A percentile compares a stretch with the other conserved stretches of the same genome.
phyloP scores from a whole-genome alignment of 2,113 vertebrate species.

The Ariopsis seemanni region DNA sequence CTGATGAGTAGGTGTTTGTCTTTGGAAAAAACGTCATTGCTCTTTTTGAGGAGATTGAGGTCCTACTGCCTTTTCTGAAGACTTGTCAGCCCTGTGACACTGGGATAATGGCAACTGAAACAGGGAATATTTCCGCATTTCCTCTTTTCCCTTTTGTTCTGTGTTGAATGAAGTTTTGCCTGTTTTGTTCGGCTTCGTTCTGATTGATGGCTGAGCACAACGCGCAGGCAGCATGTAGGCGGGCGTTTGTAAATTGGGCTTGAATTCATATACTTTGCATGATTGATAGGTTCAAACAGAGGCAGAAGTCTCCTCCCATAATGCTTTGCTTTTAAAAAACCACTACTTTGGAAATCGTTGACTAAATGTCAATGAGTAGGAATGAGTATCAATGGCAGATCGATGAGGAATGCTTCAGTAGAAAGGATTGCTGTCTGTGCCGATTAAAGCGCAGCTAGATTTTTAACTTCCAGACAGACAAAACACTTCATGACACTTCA shows the following conservation, averaged over 20 bases:
- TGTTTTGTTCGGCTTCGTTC: slow-evolving; percentile 9
- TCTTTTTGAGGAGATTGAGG: not conserved
- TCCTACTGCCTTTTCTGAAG: not conserved
- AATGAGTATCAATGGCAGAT: slow-evolving; percentile 5
- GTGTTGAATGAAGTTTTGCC: slow-evolving; percentile 19
- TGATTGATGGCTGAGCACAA: slow-evolving; percentile 17
- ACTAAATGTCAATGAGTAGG: slow-evolving; percentile 13
- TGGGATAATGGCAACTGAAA: slow-evolving; percentile 17
- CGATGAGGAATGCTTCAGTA: not conserved
- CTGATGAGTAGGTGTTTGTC: not conserved
- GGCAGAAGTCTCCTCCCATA: not conserved
- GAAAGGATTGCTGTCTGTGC: not conserved
- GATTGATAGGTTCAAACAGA: slow-evolving; percentile 17
- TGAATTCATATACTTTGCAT: not conserved
- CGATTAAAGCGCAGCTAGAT: not conserved
- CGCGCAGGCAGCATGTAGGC: slow-evolving; percentile 4
- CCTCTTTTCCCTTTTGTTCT: slow-evolving; percentile 18
- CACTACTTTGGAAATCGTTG: not conserved
- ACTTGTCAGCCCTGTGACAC: not conserved
- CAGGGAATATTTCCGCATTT: slow-evolving; percentile 12
- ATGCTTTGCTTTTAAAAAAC: not conserved
- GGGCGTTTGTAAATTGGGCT: not conserved
- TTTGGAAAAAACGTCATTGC: not conserved
- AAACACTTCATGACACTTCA: not conserved
- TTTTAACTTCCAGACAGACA: not conserved